Base-by-base conservation (phyloP, 1,140 invertebrate genomes). In the Panonychus citri region DNA sequence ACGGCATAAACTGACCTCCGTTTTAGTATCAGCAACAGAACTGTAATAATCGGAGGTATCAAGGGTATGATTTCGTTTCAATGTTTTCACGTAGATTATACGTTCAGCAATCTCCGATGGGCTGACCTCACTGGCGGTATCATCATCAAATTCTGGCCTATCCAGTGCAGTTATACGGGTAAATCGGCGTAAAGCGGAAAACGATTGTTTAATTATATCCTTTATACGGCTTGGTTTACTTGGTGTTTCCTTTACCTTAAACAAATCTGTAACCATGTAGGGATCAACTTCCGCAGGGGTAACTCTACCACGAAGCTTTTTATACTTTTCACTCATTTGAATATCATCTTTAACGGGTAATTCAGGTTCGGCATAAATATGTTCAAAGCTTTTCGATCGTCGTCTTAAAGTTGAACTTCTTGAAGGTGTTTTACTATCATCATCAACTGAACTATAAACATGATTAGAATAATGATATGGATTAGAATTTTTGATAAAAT, bases 311-410 rank as follows among this genome's bases (percentile, higher is more conserved):
- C 43, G 43, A 10, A 21, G n/a, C 19, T 46, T 46, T 21, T n/a
- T n/a, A 8, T n/a, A 21, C 21, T 46, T 46, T 7, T 21, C 43
- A 19, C 43, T 24, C 10, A 7, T n/a, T 21, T 24, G 2, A 19
- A 46, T 21, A 46, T 46, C n/a, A 21, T 46, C 43, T 46, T 46
- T 46, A 8, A 46, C 8, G 10, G 43, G 43, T 46, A n/a, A 46
- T 46, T 46, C 43, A 24, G 49, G 49, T 12, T 51, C 49, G 27
- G 49, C 49, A 10, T 51, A 51, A 51, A 51, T 51, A n/a, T 51
- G 49, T 12, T 51, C 49, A 13, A 51, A 30, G 28, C 49, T 51
- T 28, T 24, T 17, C 2, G 17, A 21, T 27, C 49, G 25, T 17
- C 49, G 49, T 12, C 49, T 8, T 10, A 51, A 24, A 21, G 17